Evolutionary conservation across 1,140 invertebrate species (phyloP), one percentile per base, ranked within the genome.

Genomic region (Thaumatotibia leucotreta): DNA sequence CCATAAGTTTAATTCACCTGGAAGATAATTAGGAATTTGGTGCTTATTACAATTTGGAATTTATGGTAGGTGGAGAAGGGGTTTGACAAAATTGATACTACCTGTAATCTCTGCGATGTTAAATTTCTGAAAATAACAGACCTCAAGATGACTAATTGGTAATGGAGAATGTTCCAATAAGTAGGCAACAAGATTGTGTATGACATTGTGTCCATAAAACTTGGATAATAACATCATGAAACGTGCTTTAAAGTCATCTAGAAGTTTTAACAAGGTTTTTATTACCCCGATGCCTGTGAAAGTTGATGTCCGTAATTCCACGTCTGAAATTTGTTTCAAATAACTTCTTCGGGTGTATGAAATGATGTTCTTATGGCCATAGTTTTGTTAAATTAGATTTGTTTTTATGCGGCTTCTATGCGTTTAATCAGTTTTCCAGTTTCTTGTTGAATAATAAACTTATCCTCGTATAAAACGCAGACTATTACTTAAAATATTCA

Each of bases 261-360:
- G 23, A 58, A 58, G 27, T 58, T 58, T 29, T 58, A 58, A 58
- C 24, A 58, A 58, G 52, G 52, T 58, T 58, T 58, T 58, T 58
- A 58, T 58, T 27, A 58, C 50, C 8, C 23, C 20, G 24, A 6
- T 5, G n/a, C 5, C 52, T 27, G 52, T 58, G 14, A 24, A 58
- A 58, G 52, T 45, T 45, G 39, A 45, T 45, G 17, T 20, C 39
- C 39, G 39, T 58, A 11, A 58, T 58, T 58, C 29, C 11, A 58
- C n/a, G 23, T 58, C 24, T 17, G 52, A 58, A 58, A 31, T 17
- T 58, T 58, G 50, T 58, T 29, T 29, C 11, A 58, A 29, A 58
- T 27, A 58, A 58, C 24, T 2, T 29, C 17, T 45, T 3, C 9
- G 39, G 1, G 0, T 20, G 20, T 45, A 20, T 8, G 0, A 1